These are phyloP conservation scores for Tetheella fluctuosa DNA, from an alignment of 2,888 invertebrate species.

Conservation along the genomic window DNA sequence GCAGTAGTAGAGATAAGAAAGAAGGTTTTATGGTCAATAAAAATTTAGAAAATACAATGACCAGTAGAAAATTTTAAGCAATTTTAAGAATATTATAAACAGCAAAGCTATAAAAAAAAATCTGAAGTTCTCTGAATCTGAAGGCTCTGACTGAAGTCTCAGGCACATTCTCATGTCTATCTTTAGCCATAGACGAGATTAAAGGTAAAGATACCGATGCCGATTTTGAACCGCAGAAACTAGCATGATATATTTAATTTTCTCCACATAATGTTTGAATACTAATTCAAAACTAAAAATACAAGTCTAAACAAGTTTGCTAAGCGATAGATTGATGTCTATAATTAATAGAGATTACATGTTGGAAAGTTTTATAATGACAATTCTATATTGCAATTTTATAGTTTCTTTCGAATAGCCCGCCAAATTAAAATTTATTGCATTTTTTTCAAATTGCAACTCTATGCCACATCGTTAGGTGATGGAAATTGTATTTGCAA, in stretches of 20 bases:
- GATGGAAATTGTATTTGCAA: too few relatives aligned
- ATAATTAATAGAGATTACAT: slow-evolving; percentile 8
- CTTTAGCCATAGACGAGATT: too few relatives aligned
- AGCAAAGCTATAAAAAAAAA: too few relatives aligned
- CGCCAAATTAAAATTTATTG: not conserved
- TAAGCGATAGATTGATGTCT: slow-evolving; percentile 5
- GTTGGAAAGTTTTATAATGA: slow-evolving; percentile 11
- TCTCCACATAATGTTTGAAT: not conserved
- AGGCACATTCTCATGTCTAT: too few relatives aligned
- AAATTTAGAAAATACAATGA: not conserved
- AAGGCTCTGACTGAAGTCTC: too few relatives aligned
- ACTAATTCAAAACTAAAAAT: not conserved
- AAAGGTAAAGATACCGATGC: too few relatives aligned
- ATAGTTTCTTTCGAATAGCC: not conserved
- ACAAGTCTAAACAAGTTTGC: not conserved
- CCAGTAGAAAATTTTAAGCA: too few relatives aligned
- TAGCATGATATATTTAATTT: not conserved
- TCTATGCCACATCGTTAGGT: too few relatives aligned
- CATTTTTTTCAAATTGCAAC: too few relatives aligned
- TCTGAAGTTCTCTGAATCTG: too few relatives aligned
- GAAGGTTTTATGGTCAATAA: not conserved
- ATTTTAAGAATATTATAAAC: too few relatives aligned
- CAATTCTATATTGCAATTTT: not conserved
- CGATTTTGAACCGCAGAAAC: too few relatives aligned
- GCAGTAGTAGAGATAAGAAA: not conserved